Percentiles rank a stretch among this genome's conserved stretches.
These are phyloP conservation scores for Suncus etruscus DNA, from an alignment of 2,113 vertebrate genomes.

Conservation along the genomic window DNA sequence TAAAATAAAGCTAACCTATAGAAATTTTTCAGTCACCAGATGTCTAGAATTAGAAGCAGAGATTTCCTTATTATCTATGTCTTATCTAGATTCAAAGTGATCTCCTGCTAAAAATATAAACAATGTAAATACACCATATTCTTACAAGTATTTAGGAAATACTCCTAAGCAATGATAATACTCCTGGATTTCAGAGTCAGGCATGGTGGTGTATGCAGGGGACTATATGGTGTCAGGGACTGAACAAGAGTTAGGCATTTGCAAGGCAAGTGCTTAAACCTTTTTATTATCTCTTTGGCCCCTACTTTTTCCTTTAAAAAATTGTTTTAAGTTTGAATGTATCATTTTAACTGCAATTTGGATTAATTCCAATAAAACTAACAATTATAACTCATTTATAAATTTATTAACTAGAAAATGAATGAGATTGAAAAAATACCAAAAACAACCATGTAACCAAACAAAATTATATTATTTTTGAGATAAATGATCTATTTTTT, in stretches of 20 bases:
- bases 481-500: no score
- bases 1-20: conserved; percentile 22
- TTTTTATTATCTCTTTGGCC: no score
- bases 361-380: conserved; percentile 63
- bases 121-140: neutral
- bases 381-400: conserved; percentile 32
- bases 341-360: conserved; percentile 40
- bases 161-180: no score
- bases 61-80: neutral
- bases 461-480: conserved; percentile 54
- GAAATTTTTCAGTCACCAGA: conserved; percentile 19
- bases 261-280: no score
- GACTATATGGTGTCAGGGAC: no score
- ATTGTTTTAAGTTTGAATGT: conserved; percentile 45
- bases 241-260: no score
- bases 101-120: conserved; percentile 25
- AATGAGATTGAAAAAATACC: conserved; percentile 35
- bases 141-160: neutral
- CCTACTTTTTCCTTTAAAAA: conserved; percentile 4
- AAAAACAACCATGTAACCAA: conserved; percentile 48
- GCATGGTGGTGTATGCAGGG: no score
- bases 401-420: conserved; percentile 48
- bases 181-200: no score
- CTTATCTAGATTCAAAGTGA: conserved; percentile 60
- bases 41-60: conserved; percentile 53